phyloP scores from a whole-genome alignment of 2,113 vertebrate species.

The Saguinus imperator region DNA sequence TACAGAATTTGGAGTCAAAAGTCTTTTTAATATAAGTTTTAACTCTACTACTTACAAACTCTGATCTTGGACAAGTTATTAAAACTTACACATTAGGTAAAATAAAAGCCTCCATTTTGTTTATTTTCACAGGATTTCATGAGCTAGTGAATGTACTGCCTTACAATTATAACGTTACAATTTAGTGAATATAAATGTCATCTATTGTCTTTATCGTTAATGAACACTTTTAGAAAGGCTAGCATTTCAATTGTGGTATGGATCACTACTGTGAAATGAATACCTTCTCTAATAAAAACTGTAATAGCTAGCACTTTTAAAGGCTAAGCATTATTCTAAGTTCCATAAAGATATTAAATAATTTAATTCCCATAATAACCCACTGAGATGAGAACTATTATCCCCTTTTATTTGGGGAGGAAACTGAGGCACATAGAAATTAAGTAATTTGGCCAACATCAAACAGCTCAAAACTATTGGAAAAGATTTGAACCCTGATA shows the following conservation, averaged over 20 bases:
- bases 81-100: neutral
- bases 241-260: neutral
- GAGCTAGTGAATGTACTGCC: neutral
- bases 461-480: neutral
- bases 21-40: neutral
- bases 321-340: neutral
- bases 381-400: neutral
- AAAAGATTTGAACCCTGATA: neutral
- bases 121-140: neutral
- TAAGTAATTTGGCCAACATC: neutral
- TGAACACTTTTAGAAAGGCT: neutral
- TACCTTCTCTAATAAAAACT: neutral
- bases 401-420: neutral
- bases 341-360: neutral
- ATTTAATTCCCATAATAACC: neutral
- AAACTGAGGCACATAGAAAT: neutral
- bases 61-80: neutral
- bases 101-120: neutral
- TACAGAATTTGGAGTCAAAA: neutral
- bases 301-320: neutral
- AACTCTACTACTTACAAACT: neutral
- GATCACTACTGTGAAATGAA: neutral
- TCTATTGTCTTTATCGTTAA: neutral
- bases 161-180: neutral
- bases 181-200: neutral